Percentiles rank a stretch among this genome's conserved stretches.
Evolutionary conservation across 2,113 vertebrate species (phyloP).

Genomic region (Megalops atlanticus): DNA sequence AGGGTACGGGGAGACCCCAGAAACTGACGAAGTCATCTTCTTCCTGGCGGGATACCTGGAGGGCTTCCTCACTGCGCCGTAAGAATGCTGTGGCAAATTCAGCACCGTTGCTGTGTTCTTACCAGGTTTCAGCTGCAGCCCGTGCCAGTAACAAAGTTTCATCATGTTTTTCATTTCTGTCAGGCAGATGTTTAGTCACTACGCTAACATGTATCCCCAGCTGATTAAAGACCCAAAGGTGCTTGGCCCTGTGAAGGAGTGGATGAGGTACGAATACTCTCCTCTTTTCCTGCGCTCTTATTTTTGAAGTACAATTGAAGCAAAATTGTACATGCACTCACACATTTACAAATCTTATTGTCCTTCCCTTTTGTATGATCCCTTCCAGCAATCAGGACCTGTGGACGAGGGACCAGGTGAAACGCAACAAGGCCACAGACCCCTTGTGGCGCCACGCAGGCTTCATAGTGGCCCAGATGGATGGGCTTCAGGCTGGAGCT

Average conservation of each 20-base stretch:
- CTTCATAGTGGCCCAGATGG: constrained; percentile 80
- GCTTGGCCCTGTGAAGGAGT: constrained; percentile 70
- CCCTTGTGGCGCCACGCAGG: constrained; percentile 80
- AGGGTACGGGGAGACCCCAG: constrained; percentile 70
- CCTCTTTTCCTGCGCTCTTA: too few species aligned
- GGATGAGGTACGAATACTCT: constrained; percentile 67
- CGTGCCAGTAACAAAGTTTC: too few species aligned
- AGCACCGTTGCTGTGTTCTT: not conserved
- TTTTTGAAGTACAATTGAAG: too few species aligned
- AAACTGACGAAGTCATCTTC: constrained; percentile 75
- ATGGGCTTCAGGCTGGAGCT: constrained; percentile 82
- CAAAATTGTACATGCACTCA: not conserved
- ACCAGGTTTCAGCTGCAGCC: not conserved
- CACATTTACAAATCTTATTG: not conserved
- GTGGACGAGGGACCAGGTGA: constrained; percentile 80
- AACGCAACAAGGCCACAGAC: constrained; percentile 59
- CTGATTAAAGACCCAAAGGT: constrained; percentile 73
- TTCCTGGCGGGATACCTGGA: constrained; percentile 85
- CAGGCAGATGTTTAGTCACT: constrained; percentile 84
- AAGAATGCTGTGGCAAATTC: constrained; percentile 56
- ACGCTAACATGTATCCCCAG: constrained; percentile 83
- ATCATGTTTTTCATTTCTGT: constrained; percentile 51
- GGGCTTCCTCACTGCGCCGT: constrained; percentile 85
- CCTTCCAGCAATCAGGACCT: constrained; percentile 78
- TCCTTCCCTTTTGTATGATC: not conserved